phyloP scores from a whole-genome alignment of 2,797 vertebrate species.

The Takifugu rubripes region DNA sequence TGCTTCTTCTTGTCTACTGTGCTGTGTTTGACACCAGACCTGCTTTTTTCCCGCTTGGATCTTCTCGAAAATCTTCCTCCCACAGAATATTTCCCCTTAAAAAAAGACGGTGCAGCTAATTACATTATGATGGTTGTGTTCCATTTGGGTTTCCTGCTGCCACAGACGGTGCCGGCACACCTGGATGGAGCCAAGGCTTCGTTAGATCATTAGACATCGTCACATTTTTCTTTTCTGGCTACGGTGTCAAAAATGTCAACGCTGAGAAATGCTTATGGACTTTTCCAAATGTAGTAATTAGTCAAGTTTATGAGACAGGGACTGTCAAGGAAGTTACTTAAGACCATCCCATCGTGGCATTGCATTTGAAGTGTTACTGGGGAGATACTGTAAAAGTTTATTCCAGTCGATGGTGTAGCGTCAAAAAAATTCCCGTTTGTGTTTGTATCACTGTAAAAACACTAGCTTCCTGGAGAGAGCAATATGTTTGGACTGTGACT shows the following conservation, averaged over 20 bases:
- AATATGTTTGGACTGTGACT: neutral
- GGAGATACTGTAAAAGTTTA: neutral
- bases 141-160: conserved; percentile 3
- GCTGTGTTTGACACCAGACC: too few species aligned
- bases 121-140: conserved; percentile 5
- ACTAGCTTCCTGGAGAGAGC: neutral
- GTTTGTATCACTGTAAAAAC: neutral
- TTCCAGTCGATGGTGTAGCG: neutral
- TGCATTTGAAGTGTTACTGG: neutral
- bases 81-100: neutral
- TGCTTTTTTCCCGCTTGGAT: neutral
- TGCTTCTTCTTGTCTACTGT: too few species aligned
- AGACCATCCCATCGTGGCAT: neutral
- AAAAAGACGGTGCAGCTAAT: conserved; percentile 10
- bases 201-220: neutral
- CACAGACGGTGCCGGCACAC: neutral
- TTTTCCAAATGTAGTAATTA: conserved; percentile 7
- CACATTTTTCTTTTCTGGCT: neutral
- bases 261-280: conserved; percentile 10
- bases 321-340: neutral
- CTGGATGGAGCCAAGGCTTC: conserved; percentile 8
- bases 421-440: neutral
- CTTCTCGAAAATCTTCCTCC: neutral
- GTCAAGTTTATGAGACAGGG: conserved; percentile 6
- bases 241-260: neutral